Conservation (phyloP, 1,140 invertebrate genomes). For the Drosophila biarmipes region DNA sequence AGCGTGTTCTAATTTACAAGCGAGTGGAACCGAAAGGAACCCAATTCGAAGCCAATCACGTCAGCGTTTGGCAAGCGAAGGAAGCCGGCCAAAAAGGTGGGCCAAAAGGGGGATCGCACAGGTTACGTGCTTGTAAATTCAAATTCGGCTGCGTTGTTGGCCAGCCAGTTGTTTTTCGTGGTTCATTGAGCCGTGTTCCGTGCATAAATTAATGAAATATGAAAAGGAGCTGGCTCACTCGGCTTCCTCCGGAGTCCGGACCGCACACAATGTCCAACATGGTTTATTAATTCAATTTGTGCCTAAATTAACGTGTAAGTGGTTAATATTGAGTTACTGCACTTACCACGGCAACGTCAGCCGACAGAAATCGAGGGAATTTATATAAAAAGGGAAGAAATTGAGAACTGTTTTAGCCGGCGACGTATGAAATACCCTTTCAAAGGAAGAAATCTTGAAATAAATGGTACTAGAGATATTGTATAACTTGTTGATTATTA, state of each 20-base stretch:
- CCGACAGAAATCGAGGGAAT: slow-evolving; percentile 18
- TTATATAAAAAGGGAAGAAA: slow-evolving; percentile 8
- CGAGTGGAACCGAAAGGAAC: slow-evolving; percentile 66
- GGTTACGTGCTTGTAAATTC: slow-evolving; percentile 83
- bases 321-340: slow-evolving; percentile 83
- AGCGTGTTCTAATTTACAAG: slow-evolving; percentile 80
- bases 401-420: too few relatives aligned
- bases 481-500: not conserved
- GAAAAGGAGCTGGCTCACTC: slow-evolving; percentile 64
- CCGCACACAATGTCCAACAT: slow-evolving; percentile 83
- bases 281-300: slow-evolving; percentile 85
- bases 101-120: slow-evolving; percentile 31
- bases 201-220: slow-evolving; percentile 84
- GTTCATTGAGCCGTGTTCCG: slow-evolving; percentile 75
- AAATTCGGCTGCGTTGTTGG: slow-evolving; percentile 56
- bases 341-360: slow-evolving; percentile 27
- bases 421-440: not conserved
- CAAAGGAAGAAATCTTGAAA: not conserved
- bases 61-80: slow-evolving; percentile 17
- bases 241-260: slow-evolving; percentile 60
- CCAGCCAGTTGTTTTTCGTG: slow-evolving; percentile 63
- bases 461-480: not conserved
- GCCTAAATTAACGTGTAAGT: slow-evolving; percentile 84
- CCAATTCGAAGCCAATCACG: slow-evolving; percentile 73
- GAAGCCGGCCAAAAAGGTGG: slow-evolving; percentile 8